A percentile compares a stretch with the other conserved stretches of the same genome.
Evolutionary conservation across 2,888 invertebrate genomes (phyloP).

Genomic region (Cephus runcator): DNA sequence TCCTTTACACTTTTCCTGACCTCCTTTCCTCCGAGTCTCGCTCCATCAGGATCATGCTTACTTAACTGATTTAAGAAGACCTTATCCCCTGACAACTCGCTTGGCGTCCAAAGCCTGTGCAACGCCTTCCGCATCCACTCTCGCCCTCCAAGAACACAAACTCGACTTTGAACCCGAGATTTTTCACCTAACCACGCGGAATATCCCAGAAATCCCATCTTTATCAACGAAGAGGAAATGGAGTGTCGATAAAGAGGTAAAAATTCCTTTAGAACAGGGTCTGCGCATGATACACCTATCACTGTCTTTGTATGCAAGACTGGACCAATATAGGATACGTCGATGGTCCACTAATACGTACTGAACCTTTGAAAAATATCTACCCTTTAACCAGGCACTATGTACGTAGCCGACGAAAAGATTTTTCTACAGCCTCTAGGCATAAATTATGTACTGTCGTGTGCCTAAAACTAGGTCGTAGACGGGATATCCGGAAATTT

Average conservation of each 20-base stretch:
- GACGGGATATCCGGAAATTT: conserved; percentile 15
- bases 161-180: not conserved
- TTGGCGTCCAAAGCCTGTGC: conserved; percentile 1
- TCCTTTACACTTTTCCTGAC: conserved; percentile 30
- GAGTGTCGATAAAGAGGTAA: not conserved
- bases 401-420: not conserved
- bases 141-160: not conserved
- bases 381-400: not conserved
- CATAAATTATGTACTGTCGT: not conserved
- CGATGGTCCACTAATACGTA: not conserved
- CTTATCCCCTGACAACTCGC: conserved; percentile 28
- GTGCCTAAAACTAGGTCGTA: not conserved
- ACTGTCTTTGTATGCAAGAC: not conserved
- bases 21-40: conserved; percentile 11
- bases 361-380: not conserved
- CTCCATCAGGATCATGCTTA: conserved; percentile 35
- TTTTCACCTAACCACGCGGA: not conserved
- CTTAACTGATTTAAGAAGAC: conserved; percentile 38
- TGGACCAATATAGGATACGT: not conserved
- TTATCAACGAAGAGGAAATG: not conserved
- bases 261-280: not conserved
- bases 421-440: not conserved
- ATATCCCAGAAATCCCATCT: not conserved
- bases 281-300: not conserved
- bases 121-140: not conserved